These are phyloP conservation scores for Phenganax subtilis DNA, from an alignment of 92 coral and sea anemone genomes.

Conservation along the genomic window DNA sequence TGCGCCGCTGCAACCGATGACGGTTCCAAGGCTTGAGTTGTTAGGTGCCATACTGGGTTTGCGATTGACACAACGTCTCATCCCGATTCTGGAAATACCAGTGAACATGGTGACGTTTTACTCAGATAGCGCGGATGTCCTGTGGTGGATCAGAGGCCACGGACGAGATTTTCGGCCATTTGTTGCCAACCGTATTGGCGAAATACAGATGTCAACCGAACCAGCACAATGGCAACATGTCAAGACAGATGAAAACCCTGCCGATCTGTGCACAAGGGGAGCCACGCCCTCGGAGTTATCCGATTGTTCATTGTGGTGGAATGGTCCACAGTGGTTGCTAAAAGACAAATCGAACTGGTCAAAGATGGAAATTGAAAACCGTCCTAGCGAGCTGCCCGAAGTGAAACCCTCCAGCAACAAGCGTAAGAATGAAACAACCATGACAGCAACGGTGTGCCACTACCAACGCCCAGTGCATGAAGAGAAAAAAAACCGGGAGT, in stretches of 20 bases:
- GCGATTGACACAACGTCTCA: no score
- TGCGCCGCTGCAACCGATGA: no score
- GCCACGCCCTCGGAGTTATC: conserved; percentile 32
- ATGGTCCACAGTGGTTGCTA: conserved; percentile 41
- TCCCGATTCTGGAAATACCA: conserved; percentile 42
- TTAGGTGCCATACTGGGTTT: no score
- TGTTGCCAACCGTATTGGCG: conserved; percentile 52
- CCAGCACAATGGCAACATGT: conserved; percentile 60
- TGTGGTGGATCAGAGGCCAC: conserved; percentile 52
- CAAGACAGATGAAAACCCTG: conserved; percentile 52
- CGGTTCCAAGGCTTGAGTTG: no score
- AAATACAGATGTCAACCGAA: conserved; percentile 46
- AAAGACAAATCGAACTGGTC: conserved; percentile 33
- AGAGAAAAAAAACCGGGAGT: neutral
- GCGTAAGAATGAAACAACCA: neutral
- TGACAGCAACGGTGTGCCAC: neutral
- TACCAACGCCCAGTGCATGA: neutral
- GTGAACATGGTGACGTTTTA: conserved; percentile 39
- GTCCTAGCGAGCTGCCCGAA: no score
- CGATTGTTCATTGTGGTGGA: conserved; percentile 45
- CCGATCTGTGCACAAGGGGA: conserved; percentile 51
- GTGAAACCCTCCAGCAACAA: no score
- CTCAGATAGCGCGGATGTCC: conserved; percentile 51
- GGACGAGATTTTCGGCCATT: conserved; percentile 50
- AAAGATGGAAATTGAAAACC: neutral